A percentile compares a stretch with the other conserved stretches of the same genome.
These are phyloP conservation scores for Platysternon megacephalum DNA, from an alignment of 2,113 vertebrate genomes.

Conservation along the genomic window DNA sequence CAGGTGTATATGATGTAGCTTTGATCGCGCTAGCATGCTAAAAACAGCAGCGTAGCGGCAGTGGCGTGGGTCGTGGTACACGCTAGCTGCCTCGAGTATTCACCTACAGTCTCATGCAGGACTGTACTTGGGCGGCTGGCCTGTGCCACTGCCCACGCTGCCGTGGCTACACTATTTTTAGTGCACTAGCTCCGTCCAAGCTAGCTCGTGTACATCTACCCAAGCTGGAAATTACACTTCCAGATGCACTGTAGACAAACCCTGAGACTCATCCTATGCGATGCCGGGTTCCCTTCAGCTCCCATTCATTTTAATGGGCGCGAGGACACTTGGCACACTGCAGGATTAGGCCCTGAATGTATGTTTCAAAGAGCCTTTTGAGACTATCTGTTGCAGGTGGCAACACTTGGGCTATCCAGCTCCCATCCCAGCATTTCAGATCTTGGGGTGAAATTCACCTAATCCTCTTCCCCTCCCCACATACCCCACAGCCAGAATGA, in stretches of 20 bases:
- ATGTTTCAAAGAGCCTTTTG: neutral
- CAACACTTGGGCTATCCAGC: neutral
- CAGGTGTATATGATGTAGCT: neutral
- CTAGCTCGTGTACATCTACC: neutral
- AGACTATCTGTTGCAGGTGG: neutral
- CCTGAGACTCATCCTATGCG: neutral
- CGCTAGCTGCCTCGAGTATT: neutral
- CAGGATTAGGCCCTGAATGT: neutral
- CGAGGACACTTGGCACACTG: neutral
- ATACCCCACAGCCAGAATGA: no score
- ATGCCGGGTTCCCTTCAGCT: neutral
- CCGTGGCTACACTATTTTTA: neutral
- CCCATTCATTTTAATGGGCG: neutral
- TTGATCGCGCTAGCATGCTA: neutral
- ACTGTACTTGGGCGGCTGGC: no score
- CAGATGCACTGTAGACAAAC: no score
- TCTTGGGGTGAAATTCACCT: neutral
- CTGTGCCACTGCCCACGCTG: rapidly evolving
- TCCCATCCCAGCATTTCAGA: neutral
- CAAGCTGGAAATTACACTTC: no score
- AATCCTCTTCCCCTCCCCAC: neutral
- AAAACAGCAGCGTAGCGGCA: neutral
- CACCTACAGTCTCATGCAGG: no score
- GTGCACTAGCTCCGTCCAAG: no score
- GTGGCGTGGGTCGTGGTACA: neutral